Conservation (phyloP, 2,888 invertebrate species). For the Patella pellucida region DNA sequence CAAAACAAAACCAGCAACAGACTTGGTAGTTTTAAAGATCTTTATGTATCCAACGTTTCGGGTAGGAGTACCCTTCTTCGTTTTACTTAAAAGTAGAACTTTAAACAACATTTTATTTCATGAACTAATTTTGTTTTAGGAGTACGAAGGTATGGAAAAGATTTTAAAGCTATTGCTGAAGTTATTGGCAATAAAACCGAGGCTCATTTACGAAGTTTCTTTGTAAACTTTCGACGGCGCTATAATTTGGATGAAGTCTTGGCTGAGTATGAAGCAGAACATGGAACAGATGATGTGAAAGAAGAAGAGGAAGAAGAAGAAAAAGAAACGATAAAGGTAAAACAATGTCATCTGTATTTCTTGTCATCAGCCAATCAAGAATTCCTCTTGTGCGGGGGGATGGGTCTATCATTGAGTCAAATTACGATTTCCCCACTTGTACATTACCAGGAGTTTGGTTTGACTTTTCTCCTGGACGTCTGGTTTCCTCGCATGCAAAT, state of each 20-base stretch:
- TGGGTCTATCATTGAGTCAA: no score
- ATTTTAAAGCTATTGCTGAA: constrained; percentile 94
- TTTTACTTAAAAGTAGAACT: no score
- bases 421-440: no score
- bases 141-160: constrained; percentile 78
- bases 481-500: no score
- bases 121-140: constrained; percentile 71
- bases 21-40: no score
- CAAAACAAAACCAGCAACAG: no score
- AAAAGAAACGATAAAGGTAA: constrained; percentile 31
- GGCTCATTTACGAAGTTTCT: constrained; percentile 91
- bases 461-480: no score
- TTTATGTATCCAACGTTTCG: no score
- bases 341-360: not conserved
- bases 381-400: no score
- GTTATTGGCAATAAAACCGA: constrained; percentile 95
- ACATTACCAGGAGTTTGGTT: no score
- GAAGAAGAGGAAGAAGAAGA: constrained; percentile 41
- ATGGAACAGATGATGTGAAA: constrained; percentile 49
- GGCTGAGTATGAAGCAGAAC: constrained; percentile 77
- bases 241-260: constrained; percentile 85
- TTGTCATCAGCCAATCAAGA: not conserved
- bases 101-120: not conserved
- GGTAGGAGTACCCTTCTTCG: no score
- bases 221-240: constrained; percentile 88